Evolutionary conservation across 1,140 invertebrate genomes (phyloP), one percentile per base, ranked within the genome.

Genomic region (Latrodectus geometricus): DNA sequence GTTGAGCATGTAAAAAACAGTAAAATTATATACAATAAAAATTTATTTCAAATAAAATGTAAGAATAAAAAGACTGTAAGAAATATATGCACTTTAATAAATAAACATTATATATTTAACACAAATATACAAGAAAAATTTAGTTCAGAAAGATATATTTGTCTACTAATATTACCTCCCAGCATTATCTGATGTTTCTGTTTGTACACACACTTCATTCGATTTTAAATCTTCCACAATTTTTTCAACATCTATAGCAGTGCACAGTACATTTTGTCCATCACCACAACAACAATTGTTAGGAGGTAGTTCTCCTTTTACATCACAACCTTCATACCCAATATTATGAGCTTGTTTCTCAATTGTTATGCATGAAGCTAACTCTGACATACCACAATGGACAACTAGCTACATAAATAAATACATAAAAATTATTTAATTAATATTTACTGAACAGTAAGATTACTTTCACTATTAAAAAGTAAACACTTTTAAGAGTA

Each of bases 381-480:
- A 17, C 9, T 70, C 72, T 21, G 75, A 80, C 77, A 79, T 83
- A 8, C 76, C 88, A 88, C 50, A 90, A 88, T 77, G 89, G 52
- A 86, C 88, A 83, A 72, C 88, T 87, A 73, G 82, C 89, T 82
- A 85, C 35, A 35, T 35, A 35, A 35, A 35, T 35, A 35, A 35
- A 35, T 35, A 35, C 35, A 35, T 35, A 35, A 5, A 5, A 35
- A 35, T 35, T 35, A 35, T 35, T 35, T 35, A 35, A 35, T 35
- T 35, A 35, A 35, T 35, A 35, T 35, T 35, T 35, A 35, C 5
- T 35, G 35, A 35, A 35, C 5, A 35, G 35, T 35, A 5, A 35
- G 5, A 35, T 35, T 35, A 35, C 35, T n/a, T n/a, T n/a, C n/a
- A n/a, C n/a, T n/a, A n/a, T n/a, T n/a, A n/a, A n/a, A n/a, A n/a